These are phyloP conservation scores for Sporophila hypoxantha DNA, from an alignment of 2,113 vertebrate genomes.

Conservation along the genomic window DNA sequence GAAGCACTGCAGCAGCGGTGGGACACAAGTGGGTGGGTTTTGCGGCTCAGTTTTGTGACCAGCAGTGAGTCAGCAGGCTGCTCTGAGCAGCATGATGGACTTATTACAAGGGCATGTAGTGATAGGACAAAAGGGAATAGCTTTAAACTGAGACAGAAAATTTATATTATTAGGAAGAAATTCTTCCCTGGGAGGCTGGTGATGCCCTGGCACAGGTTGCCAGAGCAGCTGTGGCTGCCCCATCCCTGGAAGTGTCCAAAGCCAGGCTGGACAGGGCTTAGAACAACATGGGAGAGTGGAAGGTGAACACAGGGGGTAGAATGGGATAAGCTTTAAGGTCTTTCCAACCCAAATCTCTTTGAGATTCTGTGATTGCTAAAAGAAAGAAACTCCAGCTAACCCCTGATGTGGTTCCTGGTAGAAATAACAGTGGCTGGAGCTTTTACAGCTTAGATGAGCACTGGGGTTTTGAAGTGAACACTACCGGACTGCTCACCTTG, in stretches of 20 bases:
- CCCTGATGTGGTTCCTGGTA: rapidly evolving
- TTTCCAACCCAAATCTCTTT: background rate
- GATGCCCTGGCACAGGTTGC: background rate
- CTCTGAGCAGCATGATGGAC: background rate
- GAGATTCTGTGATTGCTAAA: background rate
- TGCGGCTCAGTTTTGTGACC: background rate
- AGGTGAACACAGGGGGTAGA: background rate
- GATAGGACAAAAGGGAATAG: background rate
- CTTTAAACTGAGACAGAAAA: background rate
- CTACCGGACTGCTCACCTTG: background rate
- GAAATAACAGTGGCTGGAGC: background rate
- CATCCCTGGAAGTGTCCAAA: background rate
- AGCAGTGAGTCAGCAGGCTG: background rate
- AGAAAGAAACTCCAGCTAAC: background rate
- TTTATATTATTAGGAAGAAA: background rate
- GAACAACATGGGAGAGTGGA: background rate
- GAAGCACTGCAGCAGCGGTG: rapidly evolving
- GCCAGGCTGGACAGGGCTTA: background rate
- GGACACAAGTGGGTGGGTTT: background rate
- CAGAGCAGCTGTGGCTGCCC: background rate
- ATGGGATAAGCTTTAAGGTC: background rate
- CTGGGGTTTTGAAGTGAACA: background rate
- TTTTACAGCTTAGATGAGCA: background rate
- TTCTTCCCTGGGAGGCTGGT: background rate
- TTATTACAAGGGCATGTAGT: background rate